Evolutionary conservation across 2,113 vertebrate species (phyloP).

Genomic region (Tichodroma muraria): DNA sequence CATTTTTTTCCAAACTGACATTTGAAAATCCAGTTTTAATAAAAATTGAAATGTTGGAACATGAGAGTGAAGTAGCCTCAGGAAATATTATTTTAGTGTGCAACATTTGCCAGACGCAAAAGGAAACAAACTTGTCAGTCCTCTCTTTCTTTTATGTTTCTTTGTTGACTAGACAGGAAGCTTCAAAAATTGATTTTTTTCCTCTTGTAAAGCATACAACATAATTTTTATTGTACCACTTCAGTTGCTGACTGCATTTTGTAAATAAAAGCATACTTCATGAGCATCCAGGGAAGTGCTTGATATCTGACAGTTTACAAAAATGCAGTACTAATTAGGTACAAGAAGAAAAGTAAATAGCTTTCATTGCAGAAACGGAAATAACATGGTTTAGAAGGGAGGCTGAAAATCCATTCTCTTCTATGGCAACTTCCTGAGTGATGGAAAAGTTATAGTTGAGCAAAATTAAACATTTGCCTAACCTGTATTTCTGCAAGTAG

Average conservation of each 20-base stretch:
- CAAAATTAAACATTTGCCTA: slow-evolving; percentile 22
- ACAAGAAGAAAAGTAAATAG: slow-evolving; percentile 22
- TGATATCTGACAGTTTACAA: slow-evolving; percentile 13
- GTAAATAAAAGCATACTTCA: slow-evolving; percentile 34
- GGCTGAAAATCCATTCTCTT: slow-evolving; percentile 16
- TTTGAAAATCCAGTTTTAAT: slow-evolving; percentile 39
- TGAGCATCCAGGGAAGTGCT: neutral
- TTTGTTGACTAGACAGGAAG: slow-evolving; percentile 69
- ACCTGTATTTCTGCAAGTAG: neutral
- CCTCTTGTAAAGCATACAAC: neutral
- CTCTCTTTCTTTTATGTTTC: slow-evolving; percentile 29
- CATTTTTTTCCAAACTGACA: neutral
- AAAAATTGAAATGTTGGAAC: neutral
- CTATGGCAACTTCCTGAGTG: neutral
- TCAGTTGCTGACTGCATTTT: neutral
- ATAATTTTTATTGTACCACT: neutral
- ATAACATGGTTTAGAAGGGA: neutral
- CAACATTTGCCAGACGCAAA: slow-evolving; percentile 32
- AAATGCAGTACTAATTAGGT: slow-evolving; percentile 5
- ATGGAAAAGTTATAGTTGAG: neutral
- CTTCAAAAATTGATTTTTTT: slow-evolving; percentile 22
- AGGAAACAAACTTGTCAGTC: slow-evolving; percentile 55
- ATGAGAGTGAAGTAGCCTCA: slow-evolving; percentile 4
- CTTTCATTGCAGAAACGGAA: slow-evolving; percentile 7
- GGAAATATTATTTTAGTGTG: slow-evolving; percentile 55